A percentile compares a stretch with the other conserved stretches of the same genome.
Conservation (phyloP, 2,113 vertebrate genomes). For the Hydrochoerus hydrochaeris region DNA sequence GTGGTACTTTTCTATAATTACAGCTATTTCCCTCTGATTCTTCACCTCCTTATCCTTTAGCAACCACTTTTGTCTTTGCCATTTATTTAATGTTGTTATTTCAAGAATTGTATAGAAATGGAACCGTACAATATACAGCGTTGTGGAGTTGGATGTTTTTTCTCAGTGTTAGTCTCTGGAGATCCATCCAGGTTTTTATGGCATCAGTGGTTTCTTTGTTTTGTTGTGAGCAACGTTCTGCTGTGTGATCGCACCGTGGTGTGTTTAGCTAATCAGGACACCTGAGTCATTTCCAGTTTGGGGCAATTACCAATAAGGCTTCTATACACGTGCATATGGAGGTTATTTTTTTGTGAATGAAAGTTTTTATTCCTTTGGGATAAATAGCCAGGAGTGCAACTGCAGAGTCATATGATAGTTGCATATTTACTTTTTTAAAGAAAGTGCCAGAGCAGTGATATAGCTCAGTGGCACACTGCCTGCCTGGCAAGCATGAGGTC, state of each 20-base stretch:
- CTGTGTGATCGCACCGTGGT: neutral
- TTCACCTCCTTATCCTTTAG: neutral
- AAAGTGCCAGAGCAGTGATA: too few relatives aligned
- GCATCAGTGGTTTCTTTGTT: neutral
- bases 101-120: neutral
- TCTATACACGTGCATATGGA: neutral
- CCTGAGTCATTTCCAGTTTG: neutral
- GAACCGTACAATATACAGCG: neutral
- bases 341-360: neutral
- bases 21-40: neutral
- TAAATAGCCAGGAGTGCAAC: neutral
- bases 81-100: neutral
- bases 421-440: neutral
- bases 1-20: neutral
- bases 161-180: neutral
- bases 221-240: neutral
- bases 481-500: too few relatives aligned
- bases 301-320: neutral
- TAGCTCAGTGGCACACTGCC: too few relatives aligned
- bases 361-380: neutral
- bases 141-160: neutral
- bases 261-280: neutral
- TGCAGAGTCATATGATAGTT: neutral
- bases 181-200: neutral
- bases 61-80: neutral